Evolutionary conservation across 2,888 invertebrate genomes (phyloP), one percentile per base, ranked within the genome.

Genomic region (Allolobophora icterica): DNA sequence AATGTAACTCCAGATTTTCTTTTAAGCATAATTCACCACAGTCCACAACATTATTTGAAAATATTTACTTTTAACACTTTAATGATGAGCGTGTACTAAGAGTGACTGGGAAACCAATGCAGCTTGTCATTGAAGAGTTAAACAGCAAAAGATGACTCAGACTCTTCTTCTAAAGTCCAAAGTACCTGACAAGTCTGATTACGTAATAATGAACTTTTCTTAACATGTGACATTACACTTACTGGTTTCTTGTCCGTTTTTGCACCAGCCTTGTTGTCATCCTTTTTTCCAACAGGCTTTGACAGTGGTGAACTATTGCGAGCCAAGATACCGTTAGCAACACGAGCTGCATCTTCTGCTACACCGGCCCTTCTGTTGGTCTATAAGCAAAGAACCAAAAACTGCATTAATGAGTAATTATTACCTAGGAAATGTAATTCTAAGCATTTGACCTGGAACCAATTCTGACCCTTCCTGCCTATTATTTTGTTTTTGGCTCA

Each of bases 311-410:
- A 94, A 17, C 92, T 93, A 91, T 93, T 93, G 91, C 94, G 93
- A 91, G 93, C 94, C 71, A 95, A 92, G 45, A 94, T 94, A 84
- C 94, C 94, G 91, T 93, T 93, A 19, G 95, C 94, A 92, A 94
- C 94, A 83, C 93, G 94, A 13, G 93, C 93, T 2, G 95, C 94
- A 90, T 95, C 95, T 30, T 95, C 95, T 35, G 94, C 94, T 24
- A 94, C 91, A 6, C 94, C 94, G n/a, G 92, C 91, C 91, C 93
- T 94, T 24, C 95, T 93, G 83, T 93, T 94, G 89, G 95, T 94
- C 95, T 95, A 92, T 35, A 91, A 1, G 8, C 8, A 89, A 91
- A 92, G 71, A 71, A 71, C 52, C 52, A 21, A 71, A 71, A n/a
- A 71, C 30, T 11, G n/a, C 71, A n/a, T 71, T 71, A 52, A n/a